phyloP scores from a whole-genome alignment of 2,888 invertebrate genomes.

The Xanthorhoe spadicearia region DNA sequence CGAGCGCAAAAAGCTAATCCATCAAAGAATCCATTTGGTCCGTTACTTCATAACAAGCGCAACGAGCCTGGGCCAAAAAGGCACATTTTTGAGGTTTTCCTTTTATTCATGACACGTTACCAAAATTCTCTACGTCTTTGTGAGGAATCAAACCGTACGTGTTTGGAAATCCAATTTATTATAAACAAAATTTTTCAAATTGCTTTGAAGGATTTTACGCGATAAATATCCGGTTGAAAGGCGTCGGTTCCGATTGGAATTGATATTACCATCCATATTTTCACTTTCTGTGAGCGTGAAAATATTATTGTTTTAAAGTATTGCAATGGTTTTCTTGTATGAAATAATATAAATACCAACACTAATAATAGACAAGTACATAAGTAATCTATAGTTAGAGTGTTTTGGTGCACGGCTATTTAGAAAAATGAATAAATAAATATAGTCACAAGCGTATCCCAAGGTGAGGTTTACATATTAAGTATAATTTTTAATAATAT shows the following conservation, averaged over 20 bases:
- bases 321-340: no score
- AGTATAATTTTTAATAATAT: no score
- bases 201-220: conserved; percentile 43
- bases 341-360: no score
- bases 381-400: no score
- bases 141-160: conserved; percentile 68
- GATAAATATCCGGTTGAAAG: conserved; percentile 28
- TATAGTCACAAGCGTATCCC: no score
- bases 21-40: conserved; percentile 65
- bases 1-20: conserved; percentile 46
- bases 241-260: conserved; percentile 16
- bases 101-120: conserved; percentile 66
- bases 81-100: conserved; percentile 33
- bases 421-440: no score
- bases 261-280: conserved; percentile 20
- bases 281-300: neutral
- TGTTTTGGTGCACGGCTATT: no score
- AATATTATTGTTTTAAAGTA: no score
- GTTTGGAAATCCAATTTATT: conserved; percentile 61
- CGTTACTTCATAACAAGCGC: conserved; percentile 39
- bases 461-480: no score
- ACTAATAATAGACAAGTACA: no score
- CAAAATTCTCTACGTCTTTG: conserved; percentile 50
- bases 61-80: conserved; percentile 42
- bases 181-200: conserved; percentile 58